A percentile compares a stretch with the other conserved stretches of the same genome.
These are phyloP conservation scores for Antedon bifida DNA, from an alignment of 35 echinoderm and acorn worm genomes.

Conservation along the genomic window DNA sequence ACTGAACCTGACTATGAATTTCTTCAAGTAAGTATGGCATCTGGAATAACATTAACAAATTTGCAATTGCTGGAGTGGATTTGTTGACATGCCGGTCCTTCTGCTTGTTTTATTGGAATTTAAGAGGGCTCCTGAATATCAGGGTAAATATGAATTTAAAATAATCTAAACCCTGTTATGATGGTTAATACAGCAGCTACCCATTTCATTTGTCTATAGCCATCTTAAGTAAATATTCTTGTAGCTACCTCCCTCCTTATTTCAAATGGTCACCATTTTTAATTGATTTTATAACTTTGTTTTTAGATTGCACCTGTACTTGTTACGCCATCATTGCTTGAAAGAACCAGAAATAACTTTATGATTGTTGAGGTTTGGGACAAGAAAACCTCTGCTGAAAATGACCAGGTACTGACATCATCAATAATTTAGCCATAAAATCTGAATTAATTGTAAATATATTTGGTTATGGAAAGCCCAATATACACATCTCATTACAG, in stretches of 20 bases:
- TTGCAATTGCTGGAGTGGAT: not conserved
- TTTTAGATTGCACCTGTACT: conserved; percentile 77
- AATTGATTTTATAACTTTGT: not conserved
- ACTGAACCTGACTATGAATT: conserved; percentile 72
- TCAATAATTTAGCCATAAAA: too few relatives aligned
- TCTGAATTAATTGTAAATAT: too few relatives aligned
- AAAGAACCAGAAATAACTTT: conserved; percentile 79
- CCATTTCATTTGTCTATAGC: too few relatives aligned
- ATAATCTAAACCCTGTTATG: too few relatives aligned
- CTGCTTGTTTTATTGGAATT: too few relatives aligned
- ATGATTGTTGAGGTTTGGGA: conserved; percentile 94
- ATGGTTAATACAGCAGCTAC: too few relatives aligned
- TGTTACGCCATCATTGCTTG: conserved; percentile 58
- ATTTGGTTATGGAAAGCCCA: too few relatives aligned
- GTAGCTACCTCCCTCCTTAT: too few relatives aligned
- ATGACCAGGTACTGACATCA: conserved; percentile 84
- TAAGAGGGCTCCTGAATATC: too few relatives aligned
- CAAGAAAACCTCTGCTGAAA: conserved; percentile 97
- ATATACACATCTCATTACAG: too few relatives aligned
- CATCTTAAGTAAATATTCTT: too few relatives aligned
- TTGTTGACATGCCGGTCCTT: not conserved
- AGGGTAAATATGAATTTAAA: too few relatives aligned
- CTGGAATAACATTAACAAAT: not conserved
- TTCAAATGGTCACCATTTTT: not conserved
- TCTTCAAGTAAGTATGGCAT: conserved; percentile 38